phyloP scores from a whole-genome alignment of 2,113 vertebrate genomes.

The Clarias batrachus region DNA sequence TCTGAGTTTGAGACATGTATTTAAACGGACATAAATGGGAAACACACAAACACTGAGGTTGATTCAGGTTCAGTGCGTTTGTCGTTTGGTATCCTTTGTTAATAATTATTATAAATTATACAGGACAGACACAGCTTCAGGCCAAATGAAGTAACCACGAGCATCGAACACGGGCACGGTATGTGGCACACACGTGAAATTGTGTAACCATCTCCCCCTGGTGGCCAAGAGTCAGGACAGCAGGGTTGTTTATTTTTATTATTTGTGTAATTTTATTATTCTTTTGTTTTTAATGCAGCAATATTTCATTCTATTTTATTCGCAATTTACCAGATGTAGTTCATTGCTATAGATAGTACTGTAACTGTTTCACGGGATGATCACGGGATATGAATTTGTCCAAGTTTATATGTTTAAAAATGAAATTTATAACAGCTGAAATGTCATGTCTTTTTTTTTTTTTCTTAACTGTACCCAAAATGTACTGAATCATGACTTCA shows the following conservation, averaged over 20 bases:
- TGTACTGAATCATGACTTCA: no score
- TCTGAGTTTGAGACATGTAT: background rate
- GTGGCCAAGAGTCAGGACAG: constrained; percentile 52
- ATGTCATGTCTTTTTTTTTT: no score
- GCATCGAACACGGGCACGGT: background rate
- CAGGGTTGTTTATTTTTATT: background rate
- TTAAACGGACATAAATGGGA: background rate
- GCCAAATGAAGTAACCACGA: constrained; percentile 13
- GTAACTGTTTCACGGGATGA: no score
- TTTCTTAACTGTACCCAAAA: no score
- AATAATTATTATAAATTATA: background rate
- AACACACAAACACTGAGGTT: background rate
- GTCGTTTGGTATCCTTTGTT: background rate
- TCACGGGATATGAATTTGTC: no score
- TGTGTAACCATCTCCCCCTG: constrained; percentile 54
- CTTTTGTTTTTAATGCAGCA: background rate
- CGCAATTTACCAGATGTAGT: no score
- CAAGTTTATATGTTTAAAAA: no score
- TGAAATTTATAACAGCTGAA: no score
- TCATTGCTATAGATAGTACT: no score
- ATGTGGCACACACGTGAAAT: background rate
- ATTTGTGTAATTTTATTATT: background rate
- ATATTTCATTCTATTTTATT: background rate
- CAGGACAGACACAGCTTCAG: background rate
- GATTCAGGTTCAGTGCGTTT: background rate